Evolutionary conservation across 2,888 invertebrate genomes (phyloP).

Genomic region (Eupithecia insigniata): DNA sequence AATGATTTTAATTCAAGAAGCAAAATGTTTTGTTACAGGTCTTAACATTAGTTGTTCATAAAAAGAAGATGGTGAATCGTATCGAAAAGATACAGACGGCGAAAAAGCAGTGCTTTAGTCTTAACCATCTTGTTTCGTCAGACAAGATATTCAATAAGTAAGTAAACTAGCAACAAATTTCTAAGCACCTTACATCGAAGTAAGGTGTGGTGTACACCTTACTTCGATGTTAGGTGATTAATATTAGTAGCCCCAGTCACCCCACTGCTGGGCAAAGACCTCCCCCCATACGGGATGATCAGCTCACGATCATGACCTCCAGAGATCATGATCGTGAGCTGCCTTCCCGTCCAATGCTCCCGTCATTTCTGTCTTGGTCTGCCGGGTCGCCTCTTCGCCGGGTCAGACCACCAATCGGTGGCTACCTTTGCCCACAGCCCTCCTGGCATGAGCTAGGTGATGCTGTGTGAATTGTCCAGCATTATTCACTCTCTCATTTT

Average conservation of each 20-base stretch:
- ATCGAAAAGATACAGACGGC: constrained; percentile 66
- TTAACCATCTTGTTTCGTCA: constrained; percentile 71
- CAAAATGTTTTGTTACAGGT: constrained; percentile 55
- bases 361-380: no score
- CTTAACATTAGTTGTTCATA: constrained; percentile 69
- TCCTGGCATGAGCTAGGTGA: no score
- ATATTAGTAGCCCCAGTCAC: background rate
- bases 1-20: background rate
- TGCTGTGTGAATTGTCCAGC: no score
- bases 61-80: constrained; percentile 71
- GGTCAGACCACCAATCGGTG: no score
- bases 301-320: background rate
- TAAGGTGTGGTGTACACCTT: no score
- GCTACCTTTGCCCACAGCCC: no score
- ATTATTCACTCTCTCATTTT: no score
- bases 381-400: no score
- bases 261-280: background rate
- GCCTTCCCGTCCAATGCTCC: no score
- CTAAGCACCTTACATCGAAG: background rate
- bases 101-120: constrained; percentile 75
- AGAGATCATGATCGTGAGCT: background rate
- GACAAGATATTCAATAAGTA: constrained; percentile 73
- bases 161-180: constrained; percentile 46
- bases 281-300: no score
- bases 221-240: background rate